Evolutionary conservation across 2,113 vertebrate species (phyloP).

Genomic region (Gallinago media): DNA sequence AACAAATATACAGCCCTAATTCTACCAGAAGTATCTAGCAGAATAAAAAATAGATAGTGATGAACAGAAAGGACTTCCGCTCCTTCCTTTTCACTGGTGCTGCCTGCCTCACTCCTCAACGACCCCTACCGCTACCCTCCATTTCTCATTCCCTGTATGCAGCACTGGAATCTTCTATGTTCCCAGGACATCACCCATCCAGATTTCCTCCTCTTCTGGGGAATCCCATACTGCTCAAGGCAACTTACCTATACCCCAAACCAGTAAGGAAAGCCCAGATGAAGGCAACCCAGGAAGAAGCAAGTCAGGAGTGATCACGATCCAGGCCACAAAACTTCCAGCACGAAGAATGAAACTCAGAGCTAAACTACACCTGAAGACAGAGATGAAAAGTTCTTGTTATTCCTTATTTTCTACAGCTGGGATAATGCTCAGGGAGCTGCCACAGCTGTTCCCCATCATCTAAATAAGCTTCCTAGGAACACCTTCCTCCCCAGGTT

Average conservation of each 20-base stretch:
- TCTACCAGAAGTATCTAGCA: not conserved
- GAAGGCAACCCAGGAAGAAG: not conserved
- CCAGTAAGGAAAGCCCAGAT: not conserved
- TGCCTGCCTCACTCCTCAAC: accelerated
- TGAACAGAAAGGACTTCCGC: not conserved
- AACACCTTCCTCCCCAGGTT: not conserved
- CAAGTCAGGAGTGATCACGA: not conserved
- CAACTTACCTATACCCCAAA: not conserved
- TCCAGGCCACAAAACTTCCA: not conserved
- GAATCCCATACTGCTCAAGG: not conserved
- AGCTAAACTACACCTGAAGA: not conserved
- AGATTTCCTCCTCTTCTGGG: not conserved
- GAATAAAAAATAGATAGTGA: not conserved
- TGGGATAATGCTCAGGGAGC: not conserved
- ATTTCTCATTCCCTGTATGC: not conserved
- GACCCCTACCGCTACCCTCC: not conserved
- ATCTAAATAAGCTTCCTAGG: not conserved
- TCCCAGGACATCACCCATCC: accelerated
- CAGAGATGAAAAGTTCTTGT: not conserved
- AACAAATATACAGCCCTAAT: not conserved
- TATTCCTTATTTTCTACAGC: not conserved
- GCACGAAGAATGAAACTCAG: not conserved
- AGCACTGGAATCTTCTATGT: accelerated
- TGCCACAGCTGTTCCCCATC: not conserved
- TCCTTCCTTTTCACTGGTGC: not conserved